Evolutionary conservation across 2,113 vertebrate species (phyloP), one percentile per base, ranked within the genome.

Genomic region (Fregata magnificens): DNA sequence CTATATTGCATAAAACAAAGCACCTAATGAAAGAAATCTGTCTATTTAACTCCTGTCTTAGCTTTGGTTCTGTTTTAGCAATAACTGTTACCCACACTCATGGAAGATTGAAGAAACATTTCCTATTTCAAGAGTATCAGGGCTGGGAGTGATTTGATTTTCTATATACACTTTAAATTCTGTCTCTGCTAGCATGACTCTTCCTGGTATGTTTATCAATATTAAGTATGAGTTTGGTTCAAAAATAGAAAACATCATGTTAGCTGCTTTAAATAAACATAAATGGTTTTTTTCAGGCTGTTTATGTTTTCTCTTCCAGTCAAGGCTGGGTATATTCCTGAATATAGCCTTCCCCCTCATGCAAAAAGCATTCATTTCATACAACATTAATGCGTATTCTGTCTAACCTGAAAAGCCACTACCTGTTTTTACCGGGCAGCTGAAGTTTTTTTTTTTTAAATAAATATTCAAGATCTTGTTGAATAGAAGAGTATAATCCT

Each of bases 1-100:
- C 58, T 90, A 4, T 50, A 25, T 44, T 81, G 82, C 85, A 82
- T 77, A 55, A 94, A 91, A 65, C 70, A 94, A 96, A 96, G 86
- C 89, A 94, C 58, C 65, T 85, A 77, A 95, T 94, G 91, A 93
- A 95, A 96, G 83, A 95, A 96, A 90, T 28, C 61, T 93, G 93
- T 67, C 91, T 69, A 8, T 49, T 91, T 80, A 49, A 53, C 86
- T 93, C 86, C 69, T 74, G 70, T 65, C 87, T 49, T 62, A 79
- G 65, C 90, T 72, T 88, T 56, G 81, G 69, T n/a, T 72, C 86
- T 95, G 83, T n/a, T 91, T 82, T 29, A 93, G 93, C 91, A 53
- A 52, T 79, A 65, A 72, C 53, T 45, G 74, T 87, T 72, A 9
- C 82, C 82, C 82, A 22, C 69, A 32, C 82, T 79, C 19, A 2